Evolutionary conservation across 2,888 invertebrate genomes (phyloP).

Genomic region (Patella caerulea): DNA sequence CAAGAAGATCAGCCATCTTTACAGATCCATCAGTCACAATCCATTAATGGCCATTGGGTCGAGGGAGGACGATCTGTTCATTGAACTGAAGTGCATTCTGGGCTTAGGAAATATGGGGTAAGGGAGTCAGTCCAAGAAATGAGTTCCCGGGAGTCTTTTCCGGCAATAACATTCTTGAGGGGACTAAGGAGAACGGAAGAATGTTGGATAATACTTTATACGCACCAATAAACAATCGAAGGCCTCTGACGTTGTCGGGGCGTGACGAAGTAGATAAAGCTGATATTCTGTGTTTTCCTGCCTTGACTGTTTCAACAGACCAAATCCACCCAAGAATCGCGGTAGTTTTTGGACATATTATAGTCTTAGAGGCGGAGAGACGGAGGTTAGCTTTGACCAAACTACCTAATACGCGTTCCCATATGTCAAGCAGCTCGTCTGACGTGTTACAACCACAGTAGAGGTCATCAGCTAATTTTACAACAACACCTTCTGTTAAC

Average conservation of each 20-base stretch:
- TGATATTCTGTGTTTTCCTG: slow-evolving; percentile 37
- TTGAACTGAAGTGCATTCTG: slow-evolving; percentile 5
- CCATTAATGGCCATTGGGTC: slow-evolving; percentile 13
- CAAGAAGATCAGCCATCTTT: too few relatives aligned
- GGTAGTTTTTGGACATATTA: slow-evolving; percentile 30
- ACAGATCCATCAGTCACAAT: too few relatives aligned
- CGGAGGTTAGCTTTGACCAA: slow-evolving; percentile 24
- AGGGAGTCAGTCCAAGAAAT: slow-evolving; percentile 32
- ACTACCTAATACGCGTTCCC: slow-evolving; percentile 30
- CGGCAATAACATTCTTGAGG: slow-evolving; percentile 27
- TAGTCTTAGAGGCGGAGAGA: slow-evolving; percentile 37
- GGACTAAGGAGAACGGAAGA: slow-evolving; percentile 22
- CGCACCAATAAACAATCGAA: slow-evolving; percentile 41
- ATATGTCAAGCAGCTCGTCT: slow-evolving; percentile 34
- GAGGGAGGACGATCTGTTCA: slow-evolving; percentile 33
- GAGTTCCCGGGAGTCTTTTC: not conserved
- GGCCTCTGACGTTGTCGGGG: slow-evolving; percentile 34
- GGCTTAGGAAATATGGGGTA: slow-evolving; percentile 3
- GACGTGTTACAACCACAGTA: too few relatives aligned
- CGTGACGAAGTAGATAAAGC: too few relatives aligned
- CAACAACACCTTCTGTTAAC: slow-evolving; percentile 37
- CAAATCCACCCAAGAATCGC: slow-evolving; percentile 41
- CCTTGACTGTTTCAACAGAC: slow-evolving; percentile 33
- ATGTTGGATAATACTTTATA: slow-evolving; percentile 38
- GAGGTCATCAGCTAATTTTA: slow-evolving; percentile 45